Percentiles rank a stretch among this genome's conserved stretches.
phyloP scores from a whole-genome alignment of 2,797 vertebrate species.

The Anomalospiza imberbis region DNA sequence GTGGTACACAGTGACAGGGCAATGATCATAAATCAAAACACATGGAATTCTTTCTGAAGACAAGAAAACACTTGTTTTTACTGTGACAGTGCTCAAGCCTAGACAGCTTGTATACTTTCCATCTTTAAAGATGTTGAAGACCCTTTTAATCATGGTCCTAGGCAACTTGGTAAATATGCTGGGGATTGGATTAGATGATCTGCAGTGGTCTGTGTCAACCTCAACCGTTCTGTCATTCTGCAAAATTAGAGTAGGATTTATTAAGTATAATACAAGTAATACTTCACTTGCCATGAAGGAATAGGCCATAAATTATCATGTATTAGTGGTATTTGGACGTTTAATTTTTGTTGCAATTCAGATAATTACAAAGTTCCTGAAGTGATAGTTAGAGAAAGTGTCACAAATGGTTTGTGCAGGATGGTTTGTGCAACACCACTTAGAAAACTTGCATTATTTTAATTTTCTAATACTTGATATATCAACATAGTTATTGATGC shows the following conservation, averaged over 20 bases:
- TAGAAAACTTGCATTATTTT: background rate
- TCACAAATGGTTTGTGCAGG: background rate
- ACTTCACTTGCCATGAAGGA: background rate
- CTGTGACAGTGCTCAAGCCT: background rate
- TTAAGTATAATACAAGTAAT: background rate
- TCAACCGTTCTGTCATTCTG: background rate
- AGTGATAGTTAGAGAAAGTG: background rate
- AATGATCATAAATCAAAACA: background rate
- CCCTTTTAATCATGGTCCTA: background rate
- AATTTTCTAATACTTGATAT: background rate
- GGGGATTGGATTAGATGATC: background rate
- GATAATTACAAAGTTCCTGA: background rate
- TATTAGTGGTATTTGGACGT: background rate
- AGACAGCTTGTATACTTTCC: background rate
- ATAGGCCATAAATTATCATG: background rate
- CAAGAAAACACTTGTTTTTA: background rate
- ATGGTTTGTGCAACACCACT: background rate
- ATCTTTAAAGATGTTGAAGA: background rate
- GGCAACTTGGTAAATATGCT: background rate
- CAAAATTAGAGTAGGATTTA: background rate
- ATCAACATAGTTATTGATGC: background rate
- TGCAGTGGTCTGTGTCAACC: background rate
- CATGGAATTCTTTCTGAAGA: background rate
- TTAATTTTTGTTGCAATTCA: background rate
- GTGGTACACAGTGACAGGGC: background rate